Percentiles rank a stretch among this genome's conserved stretches.
Evolutionary conservation across 2,113 vertebrate genomes (phyloP).

Genomic region (Plectropomus leopardus): DNA sequence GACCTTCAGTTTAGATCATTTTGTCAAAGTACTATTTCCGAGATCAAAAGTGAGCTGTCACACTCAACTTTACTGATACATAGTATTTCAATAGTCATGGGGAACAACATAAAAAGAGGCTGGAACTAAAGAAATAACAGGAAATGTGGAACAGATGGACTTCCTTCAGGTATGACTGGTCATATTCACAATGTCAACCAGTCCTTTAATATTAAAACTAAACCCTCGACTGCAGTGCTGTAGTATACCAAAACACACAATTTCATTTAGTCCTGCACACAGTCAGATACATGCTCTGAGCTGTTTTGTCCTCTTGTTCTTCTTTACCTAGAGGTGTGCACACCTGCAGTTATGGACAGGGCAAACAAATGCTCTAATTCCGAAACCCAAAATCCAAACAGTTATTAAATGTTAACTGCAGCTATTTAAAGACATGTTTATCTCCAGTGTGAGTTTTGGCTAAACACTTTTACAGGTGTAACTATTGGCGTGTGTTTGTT

Average conservation of each 20-base stretch:
- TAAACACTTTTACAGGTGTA: conserved; percentile 11
- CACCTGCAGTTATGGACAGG: neutral
- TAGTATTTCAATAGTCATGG: neutral
- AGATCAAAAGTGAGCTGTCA: neutral
- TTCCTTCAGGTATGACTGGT: conserved; percentile 17
- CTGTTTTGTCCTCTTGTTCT: neutral
- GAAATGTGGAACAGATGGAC: neutral
- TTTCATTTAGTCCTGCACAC: neutral
- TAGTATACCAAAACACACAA: neutral
- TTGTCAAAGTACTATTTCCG: neutral
- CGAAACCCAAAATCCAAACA: conserved; percentile 22
- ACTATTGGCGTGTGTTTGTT: conserved; percentile 29
- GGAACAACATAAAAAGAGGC: neutral
- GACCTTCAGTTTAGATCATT: neutral
- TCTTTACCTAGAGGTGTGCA: neutral
- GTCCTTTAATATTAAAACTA: conserved; percentile 5
- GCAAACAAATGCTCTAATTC: neutral
- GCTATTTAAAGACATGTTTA: conserved; percentile 2
- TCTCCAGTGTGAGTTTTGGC: neutral
- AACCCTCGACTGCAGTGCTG: neutral
- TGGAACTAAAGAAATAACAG: conserved; percentile 12
- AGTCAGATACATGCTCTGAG: neutral
- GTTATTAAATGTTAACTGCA: neutral
- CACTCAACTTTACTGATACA: rapidly evolving
- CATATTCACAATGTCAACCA: neutral